Evolutionary conservation across 2,888 invertebrate genomes (phyloP).

Genomic region (Caenorhabditis afra): DNA sequence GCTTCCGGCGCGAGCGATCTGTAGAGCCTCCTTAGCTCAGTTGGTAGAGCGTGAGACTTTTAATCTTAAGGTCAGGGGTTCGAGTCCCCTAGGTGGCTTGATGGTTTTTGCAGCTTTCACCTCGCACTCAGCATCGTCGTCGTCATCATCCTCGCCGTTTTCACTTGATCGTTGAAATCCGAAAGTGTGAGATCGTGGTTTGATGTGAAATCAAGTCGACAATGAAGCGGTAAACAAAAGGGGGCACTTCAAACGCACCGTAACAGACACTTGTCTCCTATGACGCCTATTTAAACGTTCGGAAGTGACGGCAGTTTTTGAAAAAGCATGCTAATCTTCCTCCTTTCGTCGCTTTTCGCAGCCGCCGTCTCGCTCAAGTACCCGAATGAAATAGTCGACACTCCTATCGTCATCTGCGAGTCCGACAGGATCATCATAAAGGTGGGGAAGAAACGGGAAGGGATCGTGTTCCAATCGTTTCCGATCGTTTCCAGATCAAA

Average conservation of each 20-base stretch:
- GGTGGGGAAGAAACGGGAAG: constrained; percentile 62
- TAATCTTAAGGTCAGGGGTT: constrained; percentile 73
- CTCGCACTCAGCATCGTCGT: not conserved
- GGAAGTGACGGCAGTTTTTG: constrained; percentile 37
- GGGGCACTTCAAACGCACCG: constrained; percentile 38
- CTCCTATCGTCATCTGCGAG: constrained; percentile 79
- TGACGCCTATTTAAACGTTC: constrained; percentile 48
- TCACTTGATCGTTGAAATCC: constrained; percentile 59
- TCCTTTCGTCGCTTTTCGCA: constrained; percentile 5
- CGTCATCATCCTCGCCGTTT: constrained; percentile 25
- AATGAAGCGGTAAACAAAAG: constrained; percentile 55
- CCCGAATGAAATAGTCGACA: constrained; percentile 79
- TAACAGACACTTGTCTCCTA: constrained; percentile 54
- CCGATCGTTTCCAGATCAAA: constrained; percentile 68
- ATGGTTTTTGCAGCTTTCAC: constrained; percentile 23
- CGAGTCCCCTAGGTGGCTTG: constrained; percentile 70
- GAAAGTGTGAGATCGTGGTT: constrained; percentile 50
- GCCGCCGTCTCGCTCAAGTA: constrained; percentile 49
- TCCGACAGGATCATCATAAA: constrained; percentile 74
- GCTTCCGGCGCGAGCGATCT: no score
- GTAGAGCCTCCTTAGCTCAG: constrained; percentile 71
- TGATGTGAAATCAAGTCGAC: constrained; percentile 34
- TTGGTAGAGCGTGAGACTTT: constrained; percentile 75
- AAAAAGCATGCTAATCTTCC: constrained; percentile 41
- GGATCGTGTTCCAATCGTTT: not conserved